Percentiles rank a stretch among this genome's conserved stretches.
These are phyloP conservation scores for Erebia aethiops DNA, from an alignment of 2,888 invertebrate species.

Conservation along the genomic window DNA sequence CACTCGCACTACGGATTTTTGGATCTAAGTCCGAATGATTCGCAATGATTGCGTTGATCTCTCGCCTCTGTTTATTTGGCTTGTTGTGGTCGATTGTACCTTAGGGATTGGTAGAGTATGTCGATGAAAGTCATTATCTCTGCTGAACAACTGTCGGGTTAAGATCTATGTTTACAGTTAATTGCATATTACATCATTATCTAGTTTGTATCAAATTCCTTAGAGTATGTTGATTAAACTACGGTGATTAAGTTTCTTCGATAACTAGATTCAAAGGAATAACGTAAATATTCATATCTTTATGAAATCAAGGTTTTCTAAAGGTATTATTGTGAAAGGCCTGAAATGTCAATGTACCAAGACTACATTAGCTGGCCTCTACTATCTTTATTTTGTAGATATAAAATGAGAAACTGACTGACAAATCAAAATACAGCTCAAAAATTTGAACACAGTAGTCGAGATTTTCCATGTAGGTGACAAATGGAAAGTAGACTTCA, in stretches of 20 bases:
- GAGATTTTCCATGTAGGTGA: no score
- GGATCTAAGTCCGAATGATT: conserved; percentile 75
- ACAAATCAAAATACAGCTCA: no score
- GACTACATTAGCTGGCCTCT: not conserved
- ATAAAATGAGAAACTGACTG: no score
- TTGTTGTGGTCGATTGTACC: conserved; percentile 67
- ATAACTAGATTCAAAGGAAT: not conserved
- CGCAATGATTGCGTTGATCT: conserved; percentile 67
- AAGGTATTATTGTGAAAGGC: no score
- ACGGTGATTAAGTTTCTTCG: not conserved
- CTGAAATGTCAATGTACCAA: no score
- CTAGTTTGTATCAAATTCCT: conserved; percentile 4
- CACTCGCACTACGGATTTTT: conserved; percentile 75
- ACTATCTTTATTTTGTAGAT: no score
- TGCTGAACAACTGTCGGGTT: conserved; percentile 25
- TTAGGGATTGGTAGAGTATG: conserved; percentile 54
- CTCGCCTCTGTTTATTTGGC: conserved; percentile 55
- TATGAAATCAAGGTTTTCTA: no score
- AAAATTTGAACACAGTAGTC: no score
- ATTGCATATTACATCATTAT: conserved; percentile 7
- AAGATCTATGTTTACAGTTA: conserved; percentile 12
- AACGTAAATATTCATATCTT: not conserved
- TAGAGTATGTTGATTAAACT: not conserved
- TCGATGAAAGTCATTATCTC: conserved; percentile 52
- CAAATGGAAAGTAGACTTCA: no score